Base-by-base conservation (phyloP, 2,797 vertebrate species). In the Macropodus opercularis region DNA sequence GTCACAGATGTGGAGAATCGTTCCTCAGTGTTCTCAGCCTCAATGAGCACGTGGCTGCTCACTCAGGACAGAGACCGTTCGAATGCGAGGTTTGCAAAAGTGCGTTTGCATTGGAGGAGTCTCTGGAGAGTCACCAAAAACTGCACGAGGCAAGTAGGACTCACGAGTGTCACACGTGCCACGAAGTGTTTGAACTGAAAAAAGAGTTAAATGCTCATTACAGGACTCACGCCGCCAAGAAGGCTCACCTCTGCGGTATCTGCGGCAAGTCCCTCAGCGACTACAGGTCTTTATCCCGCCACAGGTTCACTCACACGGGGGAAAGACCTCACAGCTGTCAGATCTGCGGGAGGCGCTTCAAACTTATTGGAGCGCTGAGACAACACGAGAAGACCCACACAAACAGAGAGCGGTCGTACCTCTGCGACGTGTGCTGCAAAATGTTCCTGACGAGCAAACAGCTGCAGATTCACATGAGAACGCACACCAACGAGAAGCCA, bases 371-470 rank as follows among this genome's bases (percentile, higher is more conserved):
- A 1, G 83, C 84, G 0, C 61, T 88, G 42, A 64, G 49, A 3
- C 70, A 75, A 13, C 86, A 88, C 0, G 74, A 87, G 76, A 85
- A 84, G 83, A 85, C 80, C 2, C 86, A 86, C 77, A 68, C 66
- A 0, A 15, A 53, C 13, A 11, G 84, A 15, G 72, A 88, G 59
- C 3, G 81, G 0, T 49, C 73, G 0, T 79, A 64, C 63, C 86
- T 87, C 29, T 87, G 86, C n/a, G 71, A 85, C 40, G 70, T 86
- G 1, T 86, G 83, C 79, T 88, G 86, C 74, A 84, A 85, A n/a
- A 86, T 83, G 79, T 88, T 86, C 50, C 58, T 83, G 35, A 84
- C 75, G 0, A 49, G 51, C 69, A 60, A 71, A 2, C 72, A 85
- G 79, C 76, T 85, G 43, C 47, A 69, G 66, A 60, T 79, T 13